These are phyloP conservation scores for Bombycilla garrulus DNA, from an alignment of 2,113 vertebrate species.

Conservation along the genomic window DNA sequence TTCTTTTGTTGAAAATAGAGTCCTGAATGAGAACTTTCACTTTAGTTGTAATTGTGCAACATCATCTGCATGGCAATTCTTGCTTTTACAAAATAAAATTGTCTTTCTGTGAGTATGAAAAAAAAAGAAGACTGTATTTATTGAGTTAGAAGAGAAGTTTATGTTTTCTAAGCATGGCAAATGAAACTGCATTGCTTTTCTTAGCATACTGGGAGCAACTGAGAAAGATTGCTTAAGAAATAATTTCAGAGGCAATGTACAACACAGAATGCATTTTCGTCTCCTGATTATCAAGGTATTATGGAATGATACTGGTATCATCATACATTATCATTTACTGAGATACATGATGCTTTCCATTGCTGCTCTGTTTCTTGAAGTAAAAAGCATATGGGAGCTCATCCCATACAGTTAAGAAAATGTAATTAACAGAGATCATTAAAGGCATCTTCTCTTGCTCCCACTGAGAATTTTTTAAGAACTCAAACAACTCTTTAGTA, in stretches of 20 bases:
- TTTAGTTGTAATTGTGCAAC: neutral
- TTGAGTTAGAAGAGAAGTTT: neutral
- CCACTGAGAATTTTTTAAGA: neutral
- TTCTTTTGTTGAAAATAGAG: neutral
- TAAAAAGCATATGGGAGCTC: neutral
- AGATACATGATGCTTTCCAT: neutral
- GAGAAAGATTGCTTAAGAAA: neutral
- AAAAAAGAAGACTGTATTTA: accelerated
- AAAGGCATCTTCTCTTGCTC: neutral
- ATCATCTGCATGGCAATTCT: neutral
- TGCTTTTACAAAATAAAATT: neutral
- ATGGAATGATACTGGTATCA: neutral
- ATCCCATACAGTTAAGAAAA: neutral
- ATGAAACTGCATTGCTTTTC: neutral
- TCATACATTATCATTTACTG: neutral
- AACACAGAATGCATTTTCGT: neutral
- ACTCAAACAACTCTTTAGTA: neutral
- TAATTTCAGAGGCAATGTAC: neutral
- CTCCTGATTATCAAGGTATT: neutral
- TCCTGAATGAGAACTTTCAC: neutral
- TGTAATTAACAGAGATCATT: neutral
- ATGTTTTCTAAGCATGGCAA: neutral
- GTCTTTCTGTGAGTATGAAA: neutral
- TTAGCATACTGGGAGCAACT: neutral
- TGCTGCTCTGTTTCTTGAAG: neutral